A percentile compares a stretch with the other conserved stretches of the same genome.
These are phyloP conservation scores for Saccopteryx leptura DNA, from an alignment of 2,113 vertebrate genomes.

Conservation along the genomic window DNA sequence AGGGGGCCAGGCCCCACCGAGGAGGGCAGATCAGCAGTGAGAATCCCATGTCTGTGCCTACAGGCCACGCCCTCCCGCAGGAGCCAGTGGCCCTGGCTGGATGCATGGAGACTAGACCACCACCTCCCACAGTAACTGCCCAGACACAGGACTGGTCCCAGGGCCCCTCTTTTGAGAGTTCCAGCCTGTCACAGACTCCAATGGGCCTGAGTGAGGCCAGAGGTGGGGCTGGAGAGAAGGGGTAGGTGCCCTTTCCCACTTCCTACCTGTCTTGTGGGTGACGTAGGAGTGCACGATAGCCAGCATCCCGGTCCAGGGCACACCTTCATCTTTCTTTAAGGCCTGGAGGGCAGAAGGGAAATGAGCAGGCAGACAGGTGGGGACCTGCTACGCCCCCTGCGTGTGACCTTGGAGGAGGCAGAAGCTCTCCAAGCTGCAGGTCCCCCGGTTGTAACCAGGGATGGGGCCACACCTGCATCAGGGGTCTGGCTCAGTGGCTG, in stretches of 20 bases:
- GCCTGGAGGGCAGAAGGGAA: constrained; percentile 88
- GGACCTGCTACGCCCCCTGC: neutral
- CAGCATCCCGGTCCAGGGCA: constrained; percentile 97
- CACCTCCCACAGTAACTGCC: neutral
- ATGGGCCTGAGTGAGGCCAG: neutral
- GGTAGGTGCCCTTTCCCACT: fast-evolving
- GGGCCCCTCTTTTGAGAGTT: neutral
- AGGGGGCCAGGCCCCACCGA: fast-evolving
- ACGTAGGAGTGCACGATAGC: constrained; percentile 96
- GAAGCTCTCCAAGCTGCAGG: neutral
- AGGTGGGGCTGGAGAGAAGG: neutral
- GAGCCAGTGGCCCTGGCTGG: neutral
- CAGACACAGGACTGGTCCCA: no score
- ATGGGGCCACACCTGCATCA: no score
- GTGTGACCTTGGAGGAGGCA: fast-evolving
- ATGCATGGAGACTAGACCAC: neutral
- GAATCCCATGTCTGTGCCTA: fast-evolving
- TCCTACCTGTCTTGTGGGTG: constrained; percentile 96
- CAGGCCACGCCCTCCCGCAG: neutral
- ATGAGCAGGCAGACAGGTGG: neutral
- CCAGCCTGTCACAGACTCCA: neutral
- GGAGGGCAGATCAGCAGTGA: fast-evolving
- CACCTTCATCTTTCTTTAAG: constrained; percentile 94
- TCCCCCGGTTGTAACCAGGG: neutral
- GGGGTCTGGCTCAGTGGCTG: neutral